These are phyloP conservation scores for Anagrus nilaparvatae DNA, from an alignment of 1,140 invertebrate species.

Conservation along the genomic window DNA sequence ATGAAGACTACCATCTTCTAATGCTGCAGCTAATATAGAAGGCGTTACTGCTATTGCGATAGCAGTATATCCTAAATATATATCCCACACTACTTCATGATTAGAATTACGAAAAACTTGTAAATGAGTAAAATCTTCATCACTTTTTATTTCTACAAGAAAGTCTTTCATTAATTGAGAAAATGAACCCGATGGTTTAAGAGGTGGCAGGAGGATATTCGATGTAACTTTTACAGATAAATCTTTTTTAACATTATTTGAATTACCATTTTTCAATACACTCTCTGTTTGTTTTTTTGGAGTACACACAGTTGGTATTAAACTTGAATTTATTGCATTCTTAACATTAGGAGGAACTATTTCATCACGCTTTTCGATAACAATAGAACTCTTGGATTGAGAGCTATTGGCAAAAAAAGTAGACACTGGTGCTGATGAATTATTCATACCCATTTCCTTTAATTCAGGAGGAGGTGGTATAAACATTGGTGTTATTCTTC, in stretches of 20 bases:
- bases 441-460: conserved; percentile 37
- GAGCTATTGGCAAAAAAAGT: conserved; percentile 70
- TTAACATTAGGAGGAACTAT: conserved; percentile 56
- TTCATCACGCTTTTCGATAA: conserved; percentile 70
- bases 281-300: conserved; percentile 28
- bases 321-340: conserved; percentile 43
- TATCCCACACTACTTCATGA: conserved; percentile 41
- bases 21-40: conserved; percentile 48
- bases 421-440: conserved; percentile 25
- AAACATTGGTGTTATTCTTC: conserved; percentile 93
- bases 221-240: no score
- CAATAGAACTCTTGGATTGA: conserved; percentile 69
- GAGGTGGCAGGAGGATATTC: conserved; percentile 26
- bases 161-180: conserved; percentile 38
- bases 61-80: conserved; percentile 35
- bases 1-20: conserved; percentile 57
- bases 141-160: conserved; percentile 32
- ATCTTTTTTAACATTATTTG: no score
- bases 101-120: conserved; percentile 46
- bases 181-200: conserved; percentile 28
- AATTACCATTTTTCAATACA: conserved; percentile 19
- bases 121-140: conserved; percentile 34
- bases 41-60: conserved; percentile 34
- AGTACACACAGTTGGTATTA: conserved; percentile 13
- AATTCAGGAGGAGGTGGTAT: conserved; percentile 61